Base-by-base conservation (phyloP, 2,797 vertebrate genomes). In the Mareca strepera region DNA sequence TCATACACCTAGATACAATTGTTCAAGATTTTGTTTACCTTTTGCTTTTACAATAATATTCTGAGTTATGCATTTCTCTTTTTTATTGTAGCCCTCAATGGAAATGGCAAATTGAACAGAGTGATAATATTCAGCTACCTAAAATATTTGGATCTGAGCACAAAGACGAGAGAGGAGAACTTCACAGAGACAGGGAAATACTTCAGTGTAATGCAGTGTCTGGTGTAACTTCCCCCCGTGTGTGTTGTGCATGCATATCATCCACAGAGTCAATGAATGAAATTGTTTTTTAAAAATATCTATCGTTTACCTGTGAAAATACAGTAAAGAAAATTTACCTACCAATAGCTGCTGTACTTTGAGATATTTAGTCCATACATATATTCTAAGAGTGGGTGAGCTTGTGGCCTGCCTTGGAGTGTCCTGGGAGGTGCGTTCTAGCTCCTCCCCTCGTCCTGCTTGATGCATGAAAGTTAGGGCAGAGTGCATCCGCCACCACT, bases 251-350 rank as follows among this genome's bases (percentile, higher is more conserved):
- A 92, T 60, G 43, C 80, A 58, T 26, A 68, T 39, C 37, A 90
- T 37, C 77, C 59, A 80, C 1, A 73, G 74, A 66, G 39, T 29
- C 37, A 77, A 76, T 25, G 43, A 94, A 90, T 11, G 3, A 43
- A 84, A 70, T 0, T 44, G 29, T 3, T 79, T 82, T 69, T 12
- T 48, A 60, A 92, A 82, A 52, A 89, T 86, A 86, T 79, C 82
- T 92, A 86, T 33, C 12, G 41, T 93, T 95, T 92, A 86, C 93
- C 94, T 96, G 86, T 70, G 86, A 92, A 93, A 95, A 93, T 93
- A 96, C 96, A 96, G 92, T 94, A 96, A 96, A 94, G 81, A 95
- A 95, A 88, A 96, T 94, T 94, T 96, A 96, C 96, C 96, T 96
- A 92, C 96, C 96, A 96, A 96, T 10, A 18, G 95, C 77, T 95